Conservation (phyloP, 2,113 vertebrate species). For the Pan troglodytes region NHGRI_mPanTro3-v2.1_pri NC_086015.1:29549001-29549500, state of each 20-base stretch:
- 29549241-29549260: not conserved
- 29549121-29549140: not conserved
- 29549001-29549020: fast-evolving
- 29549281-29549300: not conserved
- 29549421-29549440: not conserved
- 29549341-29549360: fast-evolving
- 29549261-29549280: fast-evolving
- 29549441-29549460: not conserved
- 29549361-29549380: fast-evolving
- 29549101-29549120: not conserved
- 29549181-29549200: fast-evolving
- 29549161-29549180: not conserved
- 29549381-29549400: no score
- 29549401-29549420: not conserved
- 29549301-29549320: not conserved
- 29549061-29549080: not conserved
- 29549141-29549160: fast-evolving
- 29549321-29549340: not conserved
- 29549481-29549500: not conserved
- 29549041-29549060: fast-evolving
- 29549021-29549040: fast-evolving
- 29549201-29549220: not conserved
- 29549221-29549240: not conserved
- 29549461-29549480: not conserved
- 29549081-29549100: not conserved